Conservation (phyloP, 2,113 vertebrate genomes). For the Lampris megalopsis region DNA sequence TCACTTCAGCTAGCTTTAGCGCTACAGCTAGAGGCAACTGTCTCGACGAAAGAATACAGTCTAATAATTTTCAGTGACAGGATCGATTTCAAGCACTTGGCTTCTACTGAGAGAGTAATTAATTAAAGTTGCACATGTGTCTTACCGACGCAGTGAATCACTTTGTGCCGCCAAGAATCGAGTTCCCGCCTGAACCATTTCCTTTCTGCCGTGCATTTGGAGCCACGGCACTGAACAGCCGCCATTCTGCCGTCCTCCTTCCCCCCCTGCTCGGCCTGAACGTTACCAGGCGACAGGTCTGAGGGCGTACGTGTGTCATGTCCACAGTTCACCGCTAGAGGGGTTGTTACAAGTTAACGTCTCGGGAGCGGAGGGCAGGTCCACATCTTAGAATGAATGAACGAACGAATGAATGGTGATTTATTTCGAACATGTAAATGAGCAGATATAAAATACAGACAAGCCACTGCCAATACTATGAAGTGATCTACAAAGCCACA, state of each 20-base stretch:
- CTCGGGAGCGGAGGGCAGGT: too few relatives aligned
- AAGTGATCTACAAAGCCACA: too few relatives aligned
- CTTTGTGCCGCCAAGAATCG: slow-evolving; percentile 95
- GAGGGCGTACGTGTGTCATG: background rate
- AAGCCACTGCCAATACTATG: too few relatives aligned
- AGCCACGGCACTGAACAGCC: slow-evolving; percentile 93
- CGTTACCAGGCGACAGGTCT: slow-evolving; percentile 86
- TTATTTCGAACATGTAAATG: too few relatives aligned
- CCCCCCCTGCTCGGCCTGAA: slow-evolving; percentile 78
- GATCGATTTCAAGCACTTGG: background rate
- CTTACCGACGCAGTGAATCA: slow-evolving; percentile 98
- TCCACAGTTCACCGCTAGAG: too few relatives aligned
- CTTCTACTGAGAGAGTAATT: background rate
- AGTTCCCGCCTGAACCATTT: slow-evolving; percentile 97
- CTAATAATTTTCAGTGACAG: background rate
- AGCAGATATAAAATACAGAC: too few relatives aligned
- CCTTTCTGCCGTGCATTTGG: slow-evolving; percentile 94
- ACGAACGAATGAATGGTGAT: too few relatives aligned
- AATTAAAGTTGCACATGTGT: slow-evolving; percentile 19
- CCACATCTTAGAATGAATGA: too few relatives aligned
- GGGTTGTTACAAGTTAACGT: too few relatives aligned
- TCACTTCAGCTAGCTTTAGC: slow-evolving; percentile 53
- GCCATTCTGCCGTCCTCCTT: slow-evolving; percentile 92
- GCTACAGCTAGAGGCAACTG: slow-evolving; percentile 23
- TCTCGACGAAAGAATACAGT: background rate